A percentile compares a stretch with the other conserved stretches of the same genome.
These are phyloP conservation scores for Turritopsis dohrnii DNA, from an alignment of 30 jellyfish, hydroid and myxozoan genomes.

Conservation along the genomic window DNA sequence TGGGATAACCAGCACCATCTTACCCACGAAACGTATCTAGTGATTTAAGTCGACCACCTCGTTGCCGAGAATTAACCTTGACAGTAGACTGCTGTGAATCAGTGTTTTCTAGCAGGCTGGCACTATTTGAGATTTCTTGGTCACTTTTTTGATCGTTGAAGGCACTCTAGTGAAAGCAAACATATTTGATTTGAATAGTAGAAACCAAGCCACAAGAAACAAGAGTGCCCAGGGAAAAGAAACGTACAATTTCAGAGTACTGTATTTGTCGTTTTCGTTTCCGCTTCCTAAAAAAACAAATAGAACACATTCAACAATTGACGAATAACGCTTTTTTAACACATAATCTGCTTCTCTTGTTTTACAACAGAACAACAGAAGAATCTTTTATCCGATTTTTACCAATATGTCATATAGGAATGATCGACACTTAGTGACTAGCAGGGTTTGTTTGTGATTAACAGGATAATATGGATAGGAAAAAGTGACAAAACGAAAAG, in stretches of 20 bases:
- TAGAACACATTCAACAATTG: not conserved
- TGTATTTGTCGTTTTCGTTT: not conserved
- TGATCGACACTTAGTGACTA: no score
- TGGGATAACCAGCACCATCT: not conserved
- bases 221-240: not conserved
- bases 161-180: not conserved
- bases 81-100: not conserved
- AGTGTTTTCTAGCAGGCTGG: not conserved
- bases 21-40: slow-evolving; percentile 91
- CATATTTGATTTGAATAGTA: no score
- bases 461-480: no score
- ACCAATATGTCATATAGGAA: no score
- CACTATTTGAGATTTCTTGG: not conserved
- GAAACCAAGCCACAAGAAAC: no score
- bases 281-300: not conserved
- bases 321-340: no score
- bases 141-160: not conserved
- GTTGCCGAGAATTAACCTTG: not conserved
- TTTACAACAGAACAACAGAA: not conserved
- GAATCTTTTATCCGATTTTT: no score
- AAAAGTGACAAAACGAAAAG: no score
- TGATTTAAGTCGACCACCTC: slow-evolving; percentile 63
- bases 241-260: not conserved
- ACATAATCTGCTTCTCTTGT: not conserved
- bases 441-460: no score